Percentiles rank a stretch among this genome's conserved stretches.
Evolutionary conservation across 2,888 invertebrate species (phyloP).

Genomic region (Chloromyia formosa): DNA sequence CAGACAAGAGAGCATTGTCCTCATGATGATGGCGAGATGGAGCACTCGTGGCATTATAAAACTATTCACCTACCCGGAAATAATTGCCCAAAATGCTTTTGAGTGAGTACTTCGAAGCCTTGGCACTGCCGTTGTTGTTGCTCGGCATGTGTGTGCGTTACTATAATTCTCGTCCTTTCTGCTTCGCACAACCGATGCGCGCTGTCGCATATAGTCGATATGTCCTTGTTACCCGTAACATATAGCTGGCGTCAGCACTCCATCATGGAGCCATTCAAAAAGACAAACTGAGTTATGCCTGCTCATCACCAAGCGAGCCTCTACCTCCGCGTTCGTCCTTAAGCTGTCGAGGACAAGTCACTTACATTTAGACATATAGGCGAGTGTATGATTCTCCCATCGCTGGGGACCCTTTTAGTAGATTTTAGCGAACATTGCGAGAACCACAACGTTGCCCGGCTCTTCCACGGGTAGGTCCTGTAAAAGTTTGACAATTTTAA

Average conservation of each 20-base stretch:
- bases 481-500: constrained; percentile 34
- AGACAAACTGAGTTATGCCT: constrained; percentile 16
- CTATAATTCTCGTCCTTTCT: background rate
- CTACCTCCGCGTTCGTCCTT: background rate
- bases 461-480: constrained; percentile 11
- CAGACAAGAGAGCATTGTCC: constrained; percentile 39
- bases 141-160: constrained; percentile 1
- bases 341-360: background rate
- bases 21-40: background rate
- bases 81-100: constrained; percentile 39
- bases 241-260: constrained; percentile 7
- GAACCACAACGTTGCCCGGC: constrained; percentile 5
- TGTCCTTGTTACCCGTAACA: too few species aligned
- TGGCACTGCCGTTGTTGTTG: background rate
- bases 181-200: background rate
- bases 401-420: background rate
- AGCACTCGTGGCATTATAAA: constrained; percentile 4
- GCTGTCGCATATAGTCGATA: too few species aligned
- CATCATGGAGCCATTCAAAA: background rate
- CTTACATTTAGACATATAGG: background rate
- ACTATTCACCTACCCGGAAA: constrained; percentile 41
- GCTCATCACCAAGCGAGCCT: background rate
- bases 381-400: background rate
- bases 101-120: background rate
- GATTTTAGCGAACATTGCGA: constrained; percentile 10